phyloP scores from a whole-genome alignment of 2,888 invertebrate species.

The Drosophila niveifrons region DNA sequence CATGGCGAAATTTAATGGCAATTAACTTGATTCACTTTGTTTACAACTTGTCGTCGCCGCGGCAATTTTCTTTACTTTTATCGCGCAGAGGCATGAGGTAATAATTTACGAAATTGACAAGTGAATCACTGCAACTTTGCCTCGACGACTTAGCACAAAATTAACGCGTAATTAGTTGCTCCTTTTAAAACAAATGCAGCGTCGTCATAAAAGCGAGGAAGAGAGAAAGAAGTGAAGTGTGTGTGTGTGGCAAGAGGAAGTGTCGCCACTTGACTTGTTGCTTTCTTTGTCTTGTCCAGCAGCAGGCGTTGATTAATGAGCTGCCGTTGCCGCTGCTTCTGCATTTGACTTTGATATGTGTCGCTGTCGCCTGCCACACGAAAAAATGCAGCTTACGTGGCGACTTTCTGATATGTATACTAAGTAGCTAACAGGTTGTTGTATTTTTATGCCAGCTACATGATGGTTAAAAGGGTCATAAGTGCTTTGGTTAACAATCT shows the following conservation, averaged over 20 bases:
- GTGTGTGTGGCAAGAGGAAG: conserved; percentile 57
- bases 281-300: conserved; percentile 64
- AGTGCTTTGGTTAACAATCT: too few relatives aligned
- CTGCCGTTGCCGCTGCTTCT: conserved; percentile 40
- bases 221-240: background rate
- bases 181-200: conserved; percentile 59
- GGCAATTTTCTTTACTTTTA: conserved; percentile 54
- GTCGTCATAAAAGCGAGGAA: conserved; percentile 43
- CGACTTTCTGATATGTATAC: conserved; percentile 13
- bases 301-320: conserved; percentile 71
- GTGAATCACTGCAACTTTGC: conserved; percentile 64
- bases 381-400: conserved; percentile 35
- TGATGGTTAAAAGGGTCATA: too few relatives aligned
- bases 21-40: conserved; percentile 77
- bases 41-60: conserved; percentile 30
- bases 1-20: conserved; percentile 78
- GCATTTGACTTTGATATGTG: conserved; percentile 64
- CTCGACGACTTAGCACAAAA: conserved; percentile 63
- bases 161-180: conserved; percentile 81
- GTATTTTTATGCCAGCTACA: background rate
- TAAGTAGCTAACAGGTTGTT: conserved; percentile 44
- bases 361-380: conserved; percentile 31
- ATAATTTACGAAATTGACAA: conserved; percentile 79
- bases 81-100: conserved; percentile 60
- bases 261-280: conserved; percentile 72